Evolutionary conservation across 2,888 invertebrate genomes (phyloP).

Genomic region (Tenthredo scrophulariae): DNA sequence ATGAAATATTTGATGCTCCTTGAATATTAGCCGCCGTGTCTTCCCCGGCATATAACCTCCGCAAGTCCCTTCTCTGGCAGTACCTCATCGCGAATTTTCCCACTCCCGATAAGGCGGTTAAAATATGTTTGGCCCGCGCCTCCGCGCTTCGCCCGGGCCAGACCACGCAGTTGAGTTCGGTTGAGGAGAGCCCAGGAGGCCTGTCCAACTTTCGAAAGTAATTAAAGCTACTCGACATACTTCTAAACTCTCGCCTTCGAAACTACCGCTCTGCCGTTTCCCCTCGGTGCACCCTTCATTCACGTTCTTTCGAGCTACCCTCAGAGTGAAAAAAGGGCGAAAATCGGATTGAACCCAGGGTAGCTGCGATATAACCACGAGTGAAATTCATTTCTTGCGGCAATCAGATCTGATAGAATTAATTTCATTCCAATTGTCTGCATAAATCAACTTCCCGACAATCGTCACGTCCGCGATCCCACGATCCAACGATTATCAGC

Average conservation of each 20-base stretch:
- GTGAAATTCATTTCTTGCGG: slow-evolving; percentile 34
- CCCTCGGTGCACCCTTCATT: slow-evolving; percentile 35
- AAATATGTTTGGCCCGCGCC: slow-evolving; percentile 48
- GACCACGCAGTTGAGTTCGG: slow-evolving; percentile 37
- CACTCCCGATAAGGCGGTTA: slow-evolving; percentile 33
- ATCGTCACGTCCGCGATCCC: neutral
- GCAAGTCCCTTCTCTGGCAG: neutral
- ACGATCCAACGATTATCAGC: neutral
- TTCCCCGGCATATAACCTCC: neutral
- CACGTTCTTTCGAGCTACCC: slow-evolving; percentile 10
- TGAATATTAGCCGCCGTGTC: slow-evolving; percentile 35
- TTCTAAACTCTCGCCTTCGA: slow-evolving; percentile 52
- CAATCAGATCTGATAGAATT: slow-evolving; percentile 19
- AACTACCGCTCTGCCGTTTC: slow-evolving; percentile 17
- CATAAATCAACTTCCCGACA: slow-evolving; percentile 9
- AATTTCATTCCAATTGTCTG: slow-evolving; percentile 34
- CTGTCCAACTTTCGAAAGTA: slow-evolving; percentile 53
- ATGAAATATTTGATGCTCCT: slow-evolving; percentile 39
- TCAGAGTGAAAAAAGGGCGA: neutral
- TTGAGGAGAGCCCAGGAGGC: slow-evolving; percentile 42
- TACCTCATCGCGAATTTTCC: slow-evolving; percentile 29
- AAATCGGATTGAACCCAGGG: neutral
- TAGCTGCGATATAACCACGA: neutral
- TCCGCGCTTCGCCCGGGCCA: slow-evolving; percentile 27
- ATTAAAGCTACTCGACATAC: slow-evolving; percentile 54